Conservation (phyloP, 2,888 invertebrate genomes). For the Drosophila affinis region DNA sequence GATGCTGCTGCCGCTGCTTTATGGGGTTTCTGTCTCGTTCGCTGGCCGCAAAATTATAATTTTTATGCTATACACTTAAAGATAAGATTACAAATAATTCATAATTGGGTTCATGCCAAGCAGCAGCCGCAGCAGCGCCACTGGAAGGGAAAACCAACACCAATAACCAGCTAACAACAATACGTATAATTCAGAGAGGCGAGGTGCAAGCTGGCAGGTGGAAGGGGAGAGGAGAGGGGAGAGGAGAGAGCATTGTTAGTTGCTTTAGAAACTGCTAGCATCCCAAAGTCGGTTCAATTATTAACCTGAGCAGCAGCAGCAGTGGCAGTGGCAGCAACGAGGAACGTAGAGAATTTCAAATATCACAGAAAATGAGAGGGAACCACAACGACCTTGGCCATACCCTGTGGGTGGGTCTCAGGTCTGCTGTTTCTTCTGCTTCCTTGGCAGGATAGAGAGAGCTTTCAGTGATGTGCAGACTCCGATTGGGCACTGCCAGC, state of each 20-base stretch:
- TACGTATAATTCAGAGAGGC: slow-evolving; percentile 1
- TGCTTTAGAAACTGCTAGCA: slow-evolving; percentile 45
- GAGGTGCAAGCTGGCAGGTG: not conserved
- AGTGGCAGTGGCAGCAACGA: not conserved
- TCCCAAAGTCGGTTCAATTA: slow-evolving; percentile 49
- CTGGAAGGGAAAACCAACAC: slow-evolving; percentile 36
- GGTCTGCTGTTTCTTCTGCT: not conserved
- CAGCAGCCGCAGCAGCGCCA: slow-evolving; percentile 1
- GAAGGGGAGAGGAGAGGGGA: not conserved
- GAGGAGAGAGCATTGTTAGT: slow-evolving; percentile 21
- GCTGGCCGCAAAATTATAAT: slow-evolving; percentile 64
- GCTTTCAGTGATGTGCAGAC: no score
- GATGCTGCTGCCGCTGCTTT: slow-evolving; percentile 17
- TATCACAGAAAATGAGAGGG: slow-evolving; percentile 1
- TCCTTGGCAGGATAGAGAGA: no score
- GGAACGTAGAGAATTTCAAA: slow-evolving; percentile 7
- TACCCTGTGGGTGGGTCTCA: not conserved
- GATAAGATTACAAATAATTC: slow-evolving; percentile 72
- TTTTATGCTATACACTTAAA: slow-evolving; percentile 74
- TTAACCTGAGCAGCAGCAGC: slow-evolving; percentile 44
- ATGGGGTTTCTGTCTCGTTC: slow-evolving; percentile 60
- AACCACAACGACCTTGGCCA: not conserved
- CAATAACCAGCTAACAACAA: slow-evolving; percentile 28
- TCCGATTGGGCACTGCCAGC: no score
- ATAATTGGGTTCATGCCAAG: slow-evolving; percentile 46